These are phyloP conservation scores for Liodrosophila aerea DNA, from an alignment of 2,888 invertebrate species.

Conservation along the genomic window DNA sequence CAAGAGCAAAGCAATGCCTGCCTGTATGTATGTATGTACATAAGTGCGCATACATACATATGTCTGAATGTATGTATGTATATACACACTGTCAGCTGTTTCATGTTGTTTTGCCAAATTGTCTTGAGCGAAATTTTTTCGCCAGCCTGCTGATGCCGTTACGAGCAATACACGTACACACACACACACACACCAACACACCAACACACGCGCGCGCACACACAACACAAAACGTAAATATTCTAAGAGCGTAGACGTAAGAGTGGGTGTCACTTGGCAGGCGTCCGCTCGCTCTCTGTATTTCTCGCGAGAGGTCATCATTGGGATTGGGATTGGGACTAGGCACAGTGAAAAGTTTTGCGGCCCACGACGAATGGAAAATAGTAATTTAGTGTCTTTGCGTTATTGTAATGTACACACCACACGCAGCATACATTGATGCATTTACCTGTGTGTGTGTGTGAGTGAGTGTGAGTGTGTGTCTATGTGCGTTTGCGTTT, in stretches of 20 bases:
- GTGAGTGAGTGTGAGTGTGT: neutral
- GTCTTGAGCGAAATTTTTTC: slow-evolving; percentile 47
- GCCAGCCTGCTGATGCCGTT: slow-evolving; percentile 20
- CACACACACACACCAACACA: neutral
- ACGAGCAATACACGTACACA: neutral
- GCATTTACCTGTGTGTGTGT: slow-evolving; percentile 1
- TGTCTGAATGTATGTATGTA: slow-evolving; percentile 18
- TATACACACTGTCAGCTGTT: slow-evolving; percentile 61
- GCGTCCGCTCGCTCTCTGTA: slow-evolving; percentile 1
- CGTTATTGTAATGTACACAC: slow-evolving; percentile 44
- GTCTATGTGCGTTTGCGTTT: slow-evolving; percentile 7
- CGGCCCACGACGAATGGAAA: slow-evolving; percentile 31
- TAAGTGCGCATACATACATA: slow-evolving; percentile 11
- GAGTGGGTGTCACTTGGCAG: slow-evolving; percentile 5
- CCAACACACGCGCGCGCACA: neutral
- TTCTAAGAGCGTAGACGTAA: slow-evolving; percentile 9
- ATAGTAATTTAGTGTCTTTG: slow-evolving; percentile 60
- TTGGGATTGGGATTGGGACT: no score
- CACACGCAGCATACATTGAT: neutral
- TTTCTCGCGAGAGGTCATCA: no score
- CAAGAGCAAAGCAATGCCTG: slow-evolving; percentile 22
- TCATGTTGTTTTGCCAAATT: slow-evolving; percentile 67
- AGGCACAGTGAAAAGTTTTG: slow-evolving; percentile 47
- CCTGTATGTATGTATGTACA: slow-evolving; percentile 8
- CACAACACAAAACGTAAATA: slow-evolving; percentile 40